These are phyloP conservation scores for Vesta saturnalis DNA, from an alignment of 2,888 invertebrate species.

Conservation along the genomic window DNA sequence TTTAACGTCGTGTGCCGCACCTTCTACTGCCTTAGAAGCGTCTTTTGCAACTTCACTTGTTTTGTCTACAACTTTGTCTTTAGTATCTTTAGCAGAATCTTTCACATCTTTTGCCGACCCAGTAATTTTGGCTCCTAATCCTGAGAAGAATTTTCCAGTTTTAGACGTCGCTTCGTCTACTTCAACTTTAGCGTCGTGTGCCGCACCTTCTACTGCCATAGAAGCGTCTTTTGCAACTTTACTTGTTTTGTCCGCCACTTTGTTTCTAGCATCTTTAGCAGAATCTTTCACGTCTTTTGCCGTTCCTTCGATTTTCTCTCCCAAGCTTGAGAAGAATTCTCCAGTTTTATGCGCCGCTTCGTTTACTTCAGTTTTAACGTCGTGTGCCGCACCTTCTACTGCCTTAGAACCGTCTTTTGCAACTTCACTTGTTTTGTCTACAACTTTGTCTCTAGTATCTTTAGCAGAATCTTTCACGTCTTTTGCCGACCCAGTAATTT, in stretches of 20 bases:
- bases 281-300: slow-evolving; percentile 35
- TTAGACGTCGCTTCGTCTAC: slow-evolving; percentile 28
- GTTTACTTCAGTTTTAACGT: too few species aligned
- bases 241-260: background rate
- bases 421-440: too few species aligned
- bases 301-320: slow-evolving; percentile 34
- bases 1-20: slow-evolving; percentile 36
- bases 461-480: too few species aligned
- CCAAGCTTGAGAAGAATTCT: slow-evolving; percentile 19
- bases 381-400: too few species aligned
- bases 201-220: background rate
- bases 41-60: background rate
- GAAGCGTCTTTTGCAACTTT: slow-evolving; percentile 8
- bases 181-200: background rate
- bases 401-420: too few species aligned
- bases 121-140: slow-evolving; percentile 35
- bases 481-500: too few species aligned
- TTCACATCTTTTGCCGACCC: slow-evolving; percentile 27
- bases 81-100: slow-evolving; percentile 13
- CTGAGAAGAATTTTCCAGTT: slow-evolving; percentile 39
- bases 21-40: slow-evolving; percentile 19
- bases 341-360: background rate
- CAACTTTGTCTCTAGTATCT: too few species aligned
- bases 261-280: too few species aligned
- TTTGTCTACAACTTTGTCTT: slow-evolving; percentile 17